Conservation (phyloP, 2,113 vertebrate genomes). For the Rhinichthys klamathensis region DNA sequence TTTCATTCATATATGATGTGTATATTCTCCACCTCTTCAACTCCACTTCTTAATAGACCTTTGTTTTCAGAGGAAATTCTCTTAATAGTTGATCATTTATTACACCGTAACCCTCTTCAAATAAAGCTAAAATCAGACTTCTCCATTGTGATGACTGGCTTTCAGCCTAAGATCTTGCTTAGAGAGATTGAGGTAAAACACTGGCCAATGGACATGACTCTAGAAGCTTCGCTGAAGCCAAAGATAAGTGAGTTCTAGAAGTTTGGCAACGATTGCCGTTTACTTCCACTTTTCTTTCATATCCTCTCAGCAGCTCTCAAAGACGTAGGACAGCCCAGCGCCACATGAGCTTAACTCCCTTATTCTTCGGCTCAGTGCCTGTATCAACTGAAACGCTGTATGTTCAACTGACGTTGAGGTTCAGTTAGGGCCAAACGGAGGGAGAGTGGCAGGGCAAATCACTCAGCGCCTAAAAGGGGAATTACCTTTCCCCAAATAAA, state of each 20-base stretch:
- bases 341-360: constrained; percentile 35
- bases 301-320: constrained; percentile 53
- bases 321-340: constrained; percentile 46
- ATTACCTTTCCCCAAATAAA: constrained; percentile 28
- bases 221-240: constrained; percentile 44
- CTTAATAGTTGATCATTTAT: constrained; percentile 48
- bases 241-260: constrained; percentile 53
- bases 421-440: constrained; percentile 36
- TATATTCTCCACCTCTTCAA: constrained; percentile 39
- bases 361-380: constrained; percentile 31
- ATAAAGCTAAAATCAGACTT: constrained; percentile 38
- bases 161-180: constrained; percentile 36
- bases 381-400: constrained; percentile 31
- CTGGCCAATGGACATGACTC: constrained; percentile 50
- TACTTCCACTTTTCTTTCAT: constrained; percentile 57
- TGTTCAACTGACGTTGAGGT: constrained; percentile 31
- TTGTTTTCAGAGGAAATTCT: constrained; percentile 43
- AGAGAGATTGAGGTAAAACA: constrained; percentile 30
- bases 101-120: constrained; percentile 28
- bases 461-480: background rate
- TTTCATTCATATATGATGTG: constrained; percentile 36
- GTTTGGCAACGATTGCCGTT: constrained; percentile 44
- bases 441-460: constrained; percentile 34
- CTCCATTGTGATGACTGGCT: constrained; percentile 26
- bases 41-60: constrained; percentile 23